phyloP scores from a whole-genome alignment of 2,797 vertebrate genomes.

The Crax fasciolata region DNA sequence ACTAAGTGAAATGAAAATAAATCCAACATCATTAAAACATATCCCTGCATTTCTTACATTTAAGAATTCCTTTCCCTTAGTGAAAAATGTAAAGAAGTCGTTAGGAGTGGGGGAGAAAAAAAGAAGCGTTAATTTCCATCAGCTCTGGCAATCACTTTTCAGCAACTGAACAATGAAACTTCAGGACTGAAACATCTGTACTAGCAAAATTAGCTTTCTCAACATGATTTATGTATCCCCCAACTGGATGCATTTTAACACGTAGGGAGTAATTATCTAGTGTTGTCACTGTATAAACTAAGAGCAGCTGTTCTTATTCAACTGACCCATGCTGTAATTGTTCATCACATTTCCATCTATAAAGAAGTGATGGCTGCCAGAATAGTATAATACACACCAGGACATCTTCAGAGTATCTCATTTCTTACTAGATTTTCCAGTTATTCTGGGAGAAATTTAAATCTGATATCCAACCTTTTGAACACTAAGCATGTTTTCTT shows the following conservation, averaged over 20 bases:
- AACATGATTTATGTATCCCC: neutral
- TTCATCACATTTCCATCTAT: neutral
- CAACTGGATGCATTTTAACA: neutral
- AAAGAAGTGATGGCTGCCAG: neutral
- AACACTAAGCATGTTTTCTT: neutral
- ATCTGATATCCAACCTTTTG: neutral
- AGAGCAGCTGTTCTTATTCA: neutral
- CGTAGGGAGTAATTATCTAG: neutral
- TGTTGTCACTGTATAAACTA: neutral
- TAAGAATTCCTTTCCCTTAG: neutral
- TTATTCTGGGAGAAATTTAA: neutral
- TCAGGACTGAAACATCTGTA: neutral
- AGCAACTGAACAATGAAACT: neutral
- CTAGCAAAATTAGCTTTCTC: neutral
- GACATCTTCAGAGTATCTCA: accelerated
- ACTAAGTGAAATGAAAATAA: neutral
- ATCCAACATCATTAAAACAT: neutral
- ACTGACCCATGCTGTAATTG: neutral
- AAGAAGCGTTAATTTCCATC: neutral
- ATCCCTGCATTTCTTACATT: neutral
- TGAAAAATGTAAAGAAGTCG: neutral
- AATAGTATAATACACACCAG: neutral
- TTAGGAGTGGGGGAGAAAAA: accelerated
- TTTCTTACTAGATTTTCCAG: neutral
- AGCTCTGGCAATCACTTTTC: neutral